These are phyloP conservation scores for Deilephila porcellus DNA, from an alignment of 2,888 invertebrate species.

Conservation along the genomic window DNA sequence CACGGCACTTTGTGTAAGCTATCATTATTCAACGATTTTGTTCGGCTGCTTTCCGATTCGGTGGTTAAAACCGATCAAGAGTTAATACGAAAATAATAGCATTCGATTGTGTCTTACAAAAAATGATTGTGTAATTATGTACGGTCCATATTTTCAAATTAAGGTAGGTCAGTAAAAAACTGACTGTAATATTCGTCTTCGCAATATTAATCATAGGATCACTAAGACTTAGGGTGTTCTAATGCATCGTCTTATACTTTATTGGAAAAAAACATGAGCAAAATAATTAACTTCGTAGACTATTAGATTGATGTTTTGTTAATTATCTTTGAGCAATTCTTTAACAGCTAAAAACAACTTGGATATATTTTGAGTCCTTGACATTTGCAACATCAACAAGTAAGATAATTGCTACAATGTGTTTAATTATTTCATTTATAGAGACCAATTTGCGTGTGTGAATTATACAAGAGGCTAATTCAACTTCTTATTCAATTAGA, in stretches of 20 bases:
- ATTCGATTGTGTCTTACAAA: slow-evolving; percentile 72
- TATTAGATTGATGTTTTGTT: no score
- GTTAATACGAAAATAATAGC: slow-evolving; percentile 82
- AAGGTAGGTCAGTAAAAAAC: slow-evolving; percentile 42
- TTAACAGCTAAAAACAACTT: no score
- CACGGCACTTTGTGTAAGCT: slow-evolving; percentile 54
- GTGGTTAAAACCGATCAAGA: slow-evolving; percentile 71
- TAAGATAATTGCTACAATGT: no score
- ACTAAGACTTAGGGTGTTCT: neutral
- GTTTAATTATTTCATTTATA: no score
- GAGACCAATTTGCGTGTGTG: no score
- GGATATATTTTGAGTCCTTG: no score
- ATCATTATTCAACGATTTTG: slow-evolving; percentile 75
- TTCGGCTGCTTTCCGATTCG: slow-evolving; percentile 62
- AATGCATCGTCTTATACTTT: neutral
- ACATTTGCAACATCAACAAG: no score
- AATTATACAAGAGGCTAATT: no score
- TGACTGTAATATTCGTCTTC: neutral
- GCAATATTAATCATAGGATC: slow-evolving; percentile 11
- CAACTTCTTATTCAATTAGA: no score
- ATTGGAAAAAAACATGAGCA: neutral
- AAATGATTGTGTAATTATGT: slow-evolving; percentile 61
- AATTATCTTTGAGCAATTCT: no score
- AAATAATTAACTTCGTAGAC: no score
- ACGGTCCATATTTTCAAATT: slow-evolving; percentile 52